Base-by-base conservation (phyloP, 1,140 invertebrate genomes). In the Zaprionus vittiger region DNA sequence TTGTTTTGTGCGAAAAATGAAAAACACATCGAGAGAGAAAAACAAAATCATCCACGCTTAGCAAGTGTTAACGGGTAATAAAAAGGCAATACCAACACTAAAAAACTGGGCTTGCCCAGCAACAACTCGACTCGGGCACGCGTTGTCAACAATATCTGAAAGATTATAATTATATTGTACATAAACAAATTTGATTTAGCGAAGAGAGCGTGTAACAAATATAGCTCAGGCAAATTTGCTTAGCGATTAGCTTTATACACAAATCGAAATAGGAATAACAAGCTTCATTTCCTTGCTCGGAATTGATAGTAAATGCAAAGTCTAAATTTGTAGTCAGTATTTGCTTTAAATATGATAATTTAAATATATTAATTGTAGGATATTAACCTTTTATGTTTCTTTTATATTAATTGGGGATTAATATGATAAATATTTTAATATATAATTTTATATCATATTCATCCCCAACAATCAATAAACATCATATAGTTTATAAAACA, bases 1-100 rank as follows among this genome's bases (percentile, higher is more conserved):
- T 71, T 80, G 81, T 83, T 83, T 80, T 80, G 81, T 83, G 81
- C 81, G 73, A 83, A 83, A 56, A 31, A 55, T 14, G 24, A 15
- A 26, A 55, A 26, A 59, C 66, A 34, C 20, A 56, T 54, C 61
- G 78, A 73, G 77, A 73, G 82, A 77, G 77, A 77, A 77, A 77
- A 80, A 49, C 28, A 47, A 56, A 61, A 49, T 49, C 56, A 59
- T 9, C 26, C 44, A 79, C 54, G 69, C 55, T 79, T 78, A 82
- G 47, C 80, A 52, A 56, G 47, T 52, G n/a, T 59, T 37, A 56
- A 28, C 54, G 26, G 54, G 22, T n/a, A 56, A n/a, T 31, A 47
- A 64, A 31, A 31, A 59, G 14, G 15, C 55, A 47, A 17, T 14
- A 38, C 15, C 17, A 60, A 38, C 31, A 34, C 31, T 34, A 41